Evolutionary conservation across 2,113 vertebrate genomes (phyloP), one percentile per base, ranked within the genome.

Genomic region (Ornithorhynchus anatinus): DNA sequence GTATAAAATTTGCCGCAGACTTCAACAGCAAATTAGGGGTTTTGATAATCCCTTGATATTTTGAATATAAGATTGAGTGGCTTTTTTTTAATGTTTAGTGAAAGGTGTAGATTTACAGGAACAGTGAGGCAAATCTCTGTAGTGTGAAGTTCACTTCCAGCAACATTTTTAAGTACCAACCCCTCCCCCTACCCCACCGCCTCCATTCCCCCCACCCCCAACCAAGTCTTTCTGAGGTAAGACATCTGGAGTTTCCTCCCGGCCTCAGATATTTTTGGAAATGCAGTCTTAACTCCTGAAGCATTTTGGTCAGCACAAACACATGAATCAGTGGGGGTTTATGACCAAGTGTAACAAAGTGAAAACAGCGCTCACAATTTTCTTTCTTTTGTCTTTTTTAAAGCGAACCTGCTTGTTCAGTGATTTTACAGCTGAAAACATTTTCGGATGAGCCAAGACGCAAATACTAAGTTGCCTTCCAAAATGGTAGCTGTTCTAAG

Each of bases 1-100:
- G 84, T 88, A 68, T 14, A 23, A 75, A 88, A 80, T 82, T 84
- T 48, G 8, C 85, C 81, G 52, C 61, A 82, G 80, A 88, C 56
- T 85, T 88, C 82, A 89, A n/a, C 66, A 71, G 59, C 63, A 88
- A 90, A 88, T 89, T 74, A 88, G 86, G 65, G 77, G 69, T 79
- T 89, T 64, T 43, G 43, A 61, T 84, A 86, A 82, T 87, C 75
- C 66, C 60, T 79, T 64, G 61, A 73, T 79, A 77, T 76, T 87
- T 78, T 81, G 76, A 86, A 77, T 80, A 81, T 44, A 72, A 86
- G 75, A 57, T 17, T 52, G 61, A 38, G 43, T 45, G 35, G 48
- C 38, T 27, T 19, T 45, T 48, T 72, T 87, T 45, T 71, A 60
- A 48, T 67, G 44, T 83, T 82, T 79, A 77, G 59, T 72, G 77